Base-by-base conservation (phyloP, 2,113 vertebrate genomes). In the Heterotis niloticus region DNA sequence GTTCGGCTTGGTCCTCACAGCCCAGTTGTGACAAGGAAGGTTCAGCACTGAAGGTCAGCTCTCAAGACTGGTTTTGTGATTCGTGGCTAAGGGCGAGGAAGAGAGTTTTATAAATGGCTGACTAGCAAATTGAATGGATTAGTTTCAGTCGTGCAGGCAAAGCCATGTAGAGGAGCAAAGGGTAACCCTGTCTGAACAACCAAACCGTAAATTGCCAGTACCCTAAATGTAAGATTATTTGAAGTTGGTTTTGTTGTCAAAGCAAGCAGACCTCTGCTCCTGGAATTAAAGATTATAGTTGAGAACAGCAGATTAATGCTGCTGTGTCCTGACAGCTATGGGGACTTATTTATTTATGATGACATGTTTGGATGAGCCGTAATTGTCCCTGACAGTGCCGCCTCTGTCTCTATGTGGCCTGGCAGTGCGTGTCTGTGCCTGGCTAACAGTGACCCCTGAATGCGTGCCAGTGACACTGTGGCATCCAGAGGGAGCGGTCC, bases 211-310 rank as follows among this genome's bases (percentile, higher is more conserved):
- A 65, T 9, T 11, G 23, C 23, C 64, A 66, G 18, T 1, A 20
- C 20, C 0, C 2, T 7, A 9, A 9, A 66, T 20, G 10, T 62
- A 62, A 62, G 13, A 62, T 62, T 14, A 62, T 2, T 3, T 62
- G 14, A 20, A 62, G 14, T 74, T 59, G 54, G n/a, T 20, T 62
- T 14, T 5, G 5, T 62, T 44, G 12, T 18, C 20, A 34, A 17
- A 24, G 24, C 24, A 62, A 26, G n/a, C 59, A 28, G 59, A 24
- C 72, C 56, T 60, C 24, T 29, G 64, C 34, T 65, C 52, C 9
- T 5, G 59, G 26, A 70, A 78, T 78, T 68, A 78, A 59, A 34
- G 77, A 59, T 68, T 56, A 67, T 77, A 44, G 14, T 67, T 51
- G 14, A 14, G 28, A 56, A 17, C 7, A 59, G 28, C n/a, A 28